phyloP scores from a whole-genome alignment of 2,113 vertebrate species.

The Chlorodrepanis virens region DNA sequence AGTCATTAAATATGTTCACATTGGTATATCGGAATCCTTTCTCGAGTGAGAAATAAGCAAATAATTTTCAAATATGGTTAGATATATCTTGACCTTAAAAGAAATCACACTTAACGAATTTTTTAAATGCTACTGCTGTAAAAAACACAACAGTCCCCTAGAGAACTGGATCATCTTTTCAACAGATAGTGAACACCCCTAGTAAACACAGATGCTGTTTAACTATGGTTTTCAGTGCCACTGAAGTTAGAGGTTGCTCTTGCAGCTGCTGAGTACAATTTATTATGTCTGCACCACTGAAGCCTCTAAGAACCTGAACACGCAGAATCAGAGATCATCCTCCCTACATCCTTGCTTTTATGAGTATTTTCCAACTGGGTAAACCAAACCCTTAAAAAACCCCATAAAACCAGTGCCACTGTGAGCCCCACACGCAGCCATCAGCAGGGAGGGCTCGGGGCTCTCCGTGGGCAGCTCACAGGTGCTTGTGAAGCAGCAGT shows the following conservation, averaged over 20 bases:
- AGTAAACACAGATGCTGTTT: neutral
- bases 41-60: neutral
- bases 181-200: neutral
- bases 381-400: neutral
- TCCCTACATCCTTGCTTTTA: neutral
- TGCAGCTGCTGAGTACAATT: neutral
- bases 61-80: neutral
- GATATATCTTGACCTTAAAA: neutral
- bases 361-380: neutral
- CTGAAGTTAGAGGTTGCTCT: neutral
- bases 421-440: neutral
- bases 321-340: neutral
- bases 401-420: neutral
- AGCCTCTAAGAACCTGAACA: neutral
- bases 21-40: neutral
- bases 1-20: neutral
- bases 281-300: neutral
- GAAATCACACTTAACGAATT: neutral
- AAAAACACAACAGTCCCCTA: neutral
- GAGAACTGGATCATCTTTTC: neutral
- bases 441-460: neutral
- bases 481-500: accelerated
- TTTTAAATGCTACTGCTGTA: neutral
- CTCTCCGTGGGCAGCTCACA: neutral
- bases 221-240: neutral